Conservation (phyloP, 1,140 invertebrate genomes). For the Bilobella aurantiaca region DNA sequence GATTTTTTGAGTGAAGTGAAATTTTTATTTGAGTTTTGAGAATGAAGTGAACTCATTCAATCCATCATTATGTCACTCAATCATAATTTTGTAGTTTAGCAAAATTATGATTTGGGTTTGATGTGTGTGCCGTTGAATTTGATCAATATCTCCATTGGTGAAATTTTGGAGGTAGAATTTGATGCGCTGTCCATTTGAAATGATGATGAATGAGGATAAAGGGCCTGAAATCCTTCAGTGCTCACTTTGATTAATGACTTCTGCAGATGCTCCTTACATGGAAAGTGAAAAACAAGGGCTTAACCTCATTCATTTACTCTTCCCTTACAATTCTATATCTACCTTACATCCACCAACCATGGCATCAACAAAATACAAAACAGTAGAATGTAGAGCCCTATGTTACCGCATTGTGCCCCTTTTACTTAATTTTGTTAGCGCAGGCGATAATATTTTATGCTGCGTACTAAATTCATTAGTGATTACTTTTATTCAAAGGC, state of each 20-base stretch:
- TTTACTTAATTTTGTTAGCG: too few species aligned
- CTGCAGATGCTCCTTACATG: not conserved
- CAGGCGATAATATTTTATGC: too few species aligned
- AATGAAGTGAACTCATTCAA: too few species aligned
- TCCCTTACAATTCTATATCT: not conserved
- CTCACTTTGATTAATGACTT: not conserved
- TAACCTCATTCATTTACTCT: not conserved
- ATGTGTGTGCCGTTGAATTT: not conserved
- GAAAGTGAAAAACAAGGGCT: not conserved
- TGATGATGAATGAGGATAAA: slow-evolving; percentile 23
- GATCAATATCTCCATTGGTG: not conserved
- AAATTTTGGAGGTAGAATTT: not conserved
- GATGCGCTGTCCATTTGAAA: slow-evolving; percentile 14
- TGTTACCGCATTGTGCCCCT: too few species aligned
- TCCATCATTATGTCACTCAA: too few species aligned
- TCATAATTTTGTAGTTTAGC: too few species aligned
- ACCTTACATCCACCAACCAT: not conserved
- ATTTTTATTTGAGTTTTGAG: too few species aligned
- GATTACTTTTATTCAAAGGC: not conserved
- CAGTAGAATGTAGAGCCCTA: too few species aligned
- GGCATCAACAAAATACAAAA: too few species aligned
- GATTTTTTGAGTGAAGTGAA: too few species aligned
- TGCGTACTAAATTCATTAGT: not conserved
- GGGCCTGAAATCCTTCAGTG: not conserved
- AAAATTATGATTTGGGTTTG: not conserved